Base-by-base conservation (phyloP, 2,888 invertebrate genomes). In the Crioceris asparagi region DNA sequence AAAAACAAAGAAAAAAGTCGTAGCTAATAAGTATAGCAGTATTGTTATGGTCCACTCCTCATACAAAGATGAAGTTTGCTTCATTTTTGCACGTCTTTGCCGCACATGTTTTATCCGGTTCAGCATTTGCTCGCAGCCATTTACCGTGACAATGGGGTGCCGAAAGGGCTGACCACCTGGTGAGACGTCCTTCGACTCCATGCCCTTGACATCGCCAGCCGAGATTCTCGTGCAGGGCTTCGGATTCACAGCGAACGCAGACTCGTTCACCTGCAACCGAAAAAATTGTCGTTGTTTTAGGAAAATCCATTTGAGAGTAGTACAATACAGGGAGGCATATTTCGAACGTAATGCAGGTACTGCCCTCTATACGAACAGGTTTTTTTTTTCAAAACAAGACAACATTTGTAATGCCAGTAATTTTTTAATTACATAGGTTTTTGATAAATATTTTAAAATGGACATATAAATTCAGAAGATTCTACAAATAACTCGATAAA, bases 141-240 rank as follows among this genome's bases (percentile, higher is more conserved):
- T 87, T 85, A 25, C 90, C 91, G 55, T 85, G 85, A 63, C 91
- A 91, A 54, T 86, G 83, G 1, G 83, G 82, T n/a, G 81, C 81
- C 31, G 84, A 79, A 19, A 90, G 71, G 21, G 87, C 85, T 51
- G 82, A 82, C 80, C 84, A 91, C 39, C 86, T 72, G 8, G 88
- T 88, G 43, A 78, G 71, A 39, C 79, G 72, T 1, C 77, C 77
- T 18, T 76, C 69, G 2, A 83, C 79, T 0, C 91, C 90, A 60
- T 90, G 88, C 1, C 91, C 91, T 44, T 81, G 79, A 68, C 91
- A 91, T 32, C 84, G 71, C 75, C 79, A 81, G 42, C 80, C 79
- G 17, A 83, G 64, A 41, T 76, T 75, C 29, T 79, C 75, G 35
- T 84, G 74, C 41, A 87, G 74, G 0, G 88, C 88, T 47, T 83